A percentile compares a stretch with the other conserved stretches of the same genome.
phyloP scores from a whole-genome alignment of 2,113 vertebrate species.

The Chionodraco myersi region DNA sequence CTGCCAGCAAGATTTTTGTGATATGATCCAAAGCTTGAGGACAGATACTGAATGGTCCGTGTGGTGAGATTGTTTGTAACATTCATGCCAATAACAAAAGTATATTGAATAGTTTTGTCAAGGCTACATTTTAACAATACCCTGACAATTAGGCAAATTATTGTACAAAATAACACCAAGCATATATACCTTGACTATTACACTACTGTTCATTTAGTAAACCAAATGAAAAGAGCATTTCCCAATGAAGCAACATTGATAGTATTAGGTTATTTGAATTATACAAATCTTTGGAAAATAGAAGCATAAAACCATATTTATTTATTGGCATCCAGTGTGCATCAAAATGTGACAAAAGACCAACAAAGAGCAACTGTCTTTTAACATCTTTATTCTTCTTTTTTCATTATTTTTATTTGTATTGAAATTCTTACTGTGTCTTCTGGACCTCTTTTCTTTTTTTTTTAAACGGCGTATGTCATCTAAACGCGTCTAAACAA shows the following conservation, averaged over 20 bases:
- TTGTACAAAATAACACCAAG: too few relatives aligned
- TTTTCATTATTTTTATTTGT: conserved; percentile 81
- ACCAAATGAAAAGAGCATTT: too few relatives aligned
- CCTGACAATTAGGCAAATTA: too few relatives aligned
- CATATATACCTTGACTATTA: too few relatives aligned
- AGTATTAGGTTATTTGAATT: background rate
- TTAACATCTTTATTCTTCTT: conserved; percentile 81
- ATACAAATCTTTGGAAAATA: background rate
- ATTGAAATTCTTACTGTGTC: conserved; percentile 78
- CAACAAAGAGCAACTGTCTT: conserved; percentile 51
- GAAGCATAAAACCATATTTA: background rate
- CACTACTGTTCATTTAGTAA: too few relatives aligned
- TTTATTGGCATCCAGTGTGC: background rate
- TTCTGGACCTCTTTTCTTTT: conserved; percentile 62
- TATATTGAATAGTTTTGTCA: too few relatives aligned
- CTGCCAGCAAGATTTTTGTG: background rate
- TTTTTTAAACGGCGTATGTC: conserved; percentile 65
- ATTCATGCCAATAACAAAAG: too few relatives aligned
- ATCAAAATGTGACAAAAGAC: conserved; percentile 16
- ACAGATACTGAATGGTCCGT: background rate
- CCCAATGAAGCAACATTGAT: background rate
- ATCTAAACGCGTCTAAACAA: conserved; percentile 67
- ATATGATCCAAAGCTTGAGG: background rate
- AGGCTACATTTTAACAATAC: too few relatives aligned
- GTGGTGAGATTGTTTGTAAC: background rate